Base-by-base conservation (phyloP, 2,113 vertebrate genomes). In the Podarcis raffonei region DNA sequence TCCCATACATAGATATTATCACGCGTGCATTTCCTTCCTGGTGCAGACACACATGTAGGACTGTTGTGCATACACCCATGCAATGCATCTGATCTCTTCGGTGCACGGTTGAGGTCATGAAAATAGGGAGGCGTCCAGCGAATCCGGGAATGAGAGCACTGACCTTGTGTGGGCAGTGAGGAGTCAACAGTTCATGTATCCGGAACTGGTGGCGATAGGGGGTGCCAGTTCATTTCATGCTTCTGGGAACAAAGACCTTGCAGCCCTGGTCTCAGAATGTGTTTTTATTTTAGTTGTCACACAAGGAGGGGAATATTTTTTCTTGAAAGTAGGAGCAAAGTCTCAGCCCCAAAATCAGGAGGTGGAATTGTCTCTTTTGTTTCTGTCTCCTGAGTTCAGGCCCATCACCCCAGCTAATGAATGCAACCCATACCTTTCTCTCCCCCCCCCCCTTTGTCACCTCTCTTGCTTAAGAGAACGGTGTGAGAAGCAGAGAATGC, bases 151-250 rank as follows among this genome's bases (percentile, higher is more conserved):
- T 62, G 68, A 12, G 68, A 59, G 35, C 42, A 5, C 79, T 87
- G 86, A 87, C 78, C 86, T 81, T 87, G 48, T 87, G 78, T 62
- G 48, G 68, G 78, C 86, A 74, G 68, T 39, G 53, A 87, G 39
- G 32, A 59, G 68, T 87, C 86, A 81, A 81, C 86, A 74, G 78
- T 74, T 87, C 78, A 72, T 42, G n/a, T 22, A 22, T 39, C 78
- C 35, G 48, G 86, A 87, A 87, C 66, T 5, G 25, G 48, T 87
- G 68, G 78, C 48, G 48, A 16, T 22, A 72, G 86, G 86, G 78
- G 78, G 69, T 87, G 32, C 35, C 78, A 57, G 68, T 87, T 81
- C 68, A 81, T 74, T 87, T 80, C 48, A 15, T 81, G 69, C 53
- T 62, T n/a, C 86, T 62, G 66, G 69, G 32, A 87, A 87, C 78